These are phyloP conservation scores for Andrena haemorrhoa DNA, from an alignment of 2,888 invertebrate genomes.

Conservation along the genomic window DNA sequence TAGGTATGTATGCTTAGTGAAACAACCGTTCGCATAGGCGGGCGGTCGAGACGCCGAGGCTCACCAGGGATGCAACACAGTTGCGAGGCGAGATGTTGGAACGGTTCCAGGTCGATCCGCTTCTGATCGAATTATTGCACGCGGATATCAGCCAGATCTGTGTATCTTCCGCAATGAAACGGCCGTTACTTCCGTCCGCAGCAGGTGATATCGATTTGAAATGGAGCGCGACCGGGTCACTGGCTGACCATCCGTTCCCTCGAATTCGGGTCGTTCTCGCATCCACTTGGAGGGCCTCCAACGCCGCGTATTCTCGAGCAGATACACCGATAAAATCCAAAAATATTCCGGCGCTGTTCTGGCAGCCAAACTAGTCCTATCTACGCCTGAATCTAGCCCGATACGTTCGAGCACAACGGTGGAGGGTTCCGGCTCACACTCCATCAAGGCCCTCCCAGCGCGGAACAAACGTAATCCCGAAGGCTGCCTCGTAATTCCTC, in stretches of 20 bases:
- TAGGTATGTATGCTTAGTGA: background rate
- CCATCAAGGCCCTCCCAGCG: too few species aligned
- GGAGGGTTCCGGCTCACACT: background rate
- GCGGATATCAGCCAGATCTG: constrained; percentile 11
- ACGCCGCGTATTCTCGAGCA: constrained; percentile 45
- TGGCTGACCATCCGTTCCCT: background rate
- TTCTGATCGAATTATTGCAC: constrained; percentile 41
- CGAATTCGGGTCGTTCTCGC: constrained; percentile 60
- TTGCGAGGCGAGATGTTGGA: constrained; percentile 41
- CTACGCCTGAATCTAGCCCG: constrained; percentile 34
- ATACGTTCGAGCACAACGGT: background rate
- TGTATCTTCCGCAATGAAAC: constrained; percentile 30
- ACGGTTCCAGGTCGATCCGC: constrained; percentile 55
- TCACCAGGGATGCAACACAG: background rate
- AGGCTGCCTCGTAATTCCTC: background rate
- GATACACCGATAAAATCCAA: constrained; percentile 57
- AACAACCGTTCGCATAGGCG: background rate
- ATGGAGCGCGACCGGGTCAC: constrained; percentile 22
- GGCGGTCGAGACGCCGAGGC: background rate
- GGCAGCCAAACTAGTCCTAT: constrained; percentile 32
- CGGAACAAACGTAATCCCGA: background rate
- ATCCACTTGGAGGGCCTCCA: constrained; percentile 66
- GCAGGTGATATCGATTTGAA: constrained; percentile 32
- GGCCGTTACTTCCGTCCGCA: constrained; percentile 43
- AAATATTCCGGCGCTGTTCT: constrained; percentile 57